These are phyloP conservation scores for Oscheius myriophilus DNA, from an alignment of 2,888 invertebrate genomes.

Conservation along the genomic window DNA sequence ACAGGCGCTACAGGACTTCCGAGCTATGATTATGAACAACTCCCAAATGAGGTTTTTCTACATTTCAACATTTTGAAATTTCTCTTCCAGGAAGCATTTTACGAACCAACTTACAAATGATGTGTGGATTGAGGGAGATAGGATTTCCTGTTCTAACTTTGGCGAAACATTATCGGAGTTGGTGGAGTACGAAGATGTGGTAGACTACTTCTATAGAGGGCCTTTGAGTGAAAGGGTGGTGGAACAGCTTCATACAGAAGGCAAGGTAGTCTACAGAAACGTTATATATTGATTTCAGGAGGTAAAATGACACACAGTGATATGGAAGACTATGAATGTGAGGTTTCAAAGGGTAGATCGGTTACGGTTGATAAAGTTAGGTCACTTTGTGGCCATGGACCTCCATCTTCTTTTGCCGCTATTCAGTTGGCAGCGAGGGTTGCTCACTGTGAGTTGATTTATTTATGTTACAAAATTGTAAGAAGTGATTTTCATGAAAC, in stretches of 20 bases:
- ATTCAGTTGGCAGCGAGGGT: conserved; percentile 20
- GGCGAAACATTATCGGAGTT: conserved; percentile 41
- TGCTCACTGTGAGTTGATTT: conserved; percentile 6
- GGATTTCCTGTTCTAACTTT: conserved; percentile 35
- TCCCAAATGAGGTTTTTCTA: conserved; percentile 9
- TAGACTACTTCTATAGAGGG: conserved; percentile 38
- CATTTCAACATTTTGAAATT: background rate
- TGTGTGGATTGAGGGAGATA: conserved; percentile 25
- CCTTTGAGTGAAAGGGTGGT: conserved; percentile 29
- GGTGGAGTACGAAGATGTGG: conserved; percentile 41
- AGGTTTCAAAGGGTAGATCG: conserved; percentile 30
- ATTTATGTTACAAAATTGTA: too few relatives aligned
- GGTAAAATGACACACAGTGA: conserved; percentile 37
- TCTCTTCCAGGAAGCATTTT: conserved; percentile 26
- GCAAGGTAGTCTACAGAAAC: too few relatives aligned
- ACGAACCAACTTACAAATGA: conserved; percentile 27
- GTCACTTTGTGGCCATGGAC: conserved; percentile 41
- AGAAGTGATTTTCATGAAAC: too few relatives aligned
- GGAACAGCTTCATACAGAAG: conserved; percentile 11
- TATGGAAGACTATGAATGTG: conserved; percentile 45
- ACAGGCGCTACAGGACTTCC: conserved; percentile 18
- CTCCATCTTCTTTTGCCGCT: conserved; percentile 39
- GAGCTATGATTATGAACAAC: conserved; percentile 23
- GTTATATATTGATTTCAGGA: conserved; percentile 12
- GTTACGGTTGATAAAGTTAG: conserved; percentile 30